phyloP scores from a whole-genome alignment of 64 coral and sea anemone genomes.

The Acropora tenuis region DNA sequence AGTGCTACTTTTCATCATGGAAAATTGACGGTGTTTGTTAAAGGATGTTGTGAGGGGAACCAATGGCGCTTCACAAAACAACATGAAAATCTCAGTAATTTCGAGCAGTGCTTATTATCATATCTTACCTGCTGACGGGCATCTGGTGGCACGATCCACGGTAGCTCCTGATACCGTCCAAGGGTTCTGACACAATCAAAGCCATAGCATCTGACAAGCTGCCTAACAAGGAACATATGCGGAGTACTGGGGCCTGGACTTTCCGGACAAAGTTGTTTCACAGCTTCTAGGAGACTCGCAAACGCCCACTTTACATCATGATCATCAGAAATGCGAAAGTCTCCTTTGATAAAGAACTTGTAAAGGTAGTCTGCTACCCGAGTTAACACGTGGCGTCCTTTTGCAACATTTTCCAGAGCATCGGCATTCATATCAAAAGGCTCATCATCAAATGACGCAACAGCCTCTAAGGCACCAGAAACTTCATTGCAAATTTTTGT shows the following conservation, averaged over 20 bases:
- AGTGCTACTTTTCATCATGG: too few species aligned
- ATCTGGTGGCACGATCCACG: conserved; percentile 46
- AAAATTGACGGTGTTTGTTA: too few species aligned
- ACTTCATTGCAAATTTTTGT: conserved; percentile 35
- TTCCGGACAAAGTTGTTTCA: conserved; percentile 4
- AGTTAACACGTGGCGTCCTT: conserved; percentile 28
- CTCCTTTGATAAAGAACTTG: conserved; percentile 19
- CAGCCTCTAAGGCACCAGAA: not conserved
- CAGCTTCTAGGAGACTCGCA: not conserved
- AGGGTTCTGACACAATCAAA: conserved; percentile 46
- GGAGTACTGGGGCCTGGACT: not conserved
- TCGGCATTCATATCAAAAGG: conserved; percentile 1
- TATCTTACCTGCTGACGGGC: conserved; percentile 5
- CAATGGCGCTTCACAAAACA: too few species aligned
- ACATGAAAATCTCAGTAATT: too few species aligned
- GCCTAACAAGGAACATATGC: conserved; percentile 34
- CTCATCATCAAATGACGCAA: not conserved
- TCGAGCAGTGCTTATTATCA: too few species aligned
- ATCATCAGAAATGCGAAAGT: not conserved
- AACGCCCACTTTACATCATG: not conserved
- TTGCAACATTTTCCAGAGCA: conserved; percentile 31
- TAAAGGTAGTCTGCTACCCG: conserved; percentile 23
- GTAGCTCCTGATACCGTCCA: conserved; percentile 8
- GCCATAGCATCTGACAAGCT: conserved; percentile 57
- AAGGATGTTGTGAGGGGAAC: too few species aligned